Evolutionary conservation across 2,888 invertebrate genomes (phyloP), one percentile per base, ranked within the genome.

Genomic region (Drosophila robusta): DNA sequence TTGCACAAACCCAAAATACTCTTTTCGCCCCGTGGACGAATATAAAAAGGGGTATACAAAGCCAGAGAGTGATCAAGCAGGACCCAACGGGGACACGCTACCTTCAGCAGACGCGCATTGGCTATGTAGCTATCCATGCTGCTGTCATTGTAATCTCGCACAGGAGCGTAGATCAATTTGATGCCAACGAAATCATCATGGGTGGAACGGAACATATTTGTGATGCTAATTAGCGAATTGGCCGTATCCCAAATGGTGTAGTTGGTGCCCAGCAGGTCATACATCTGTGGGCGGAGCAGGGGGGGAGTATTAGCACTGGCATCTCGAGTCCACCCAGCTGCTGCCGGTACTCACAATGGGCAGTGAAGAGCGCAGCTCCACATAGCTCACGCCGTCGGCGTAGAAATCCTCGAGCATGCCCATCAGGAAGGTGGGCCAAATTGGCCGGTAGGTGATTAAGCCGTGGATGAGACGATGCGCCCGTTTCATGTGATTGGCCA

Each of bases 151-250:
- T 93, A 92, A 1, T 90, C 90, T 58, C 95, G 93, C 0, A 90
- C 73, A 0, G 95, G 95, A 0, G 95, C 95, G 76, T 94, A 96
- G 70, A 96, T 96, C 1, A 95, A 77, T 86, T 94, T 95, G 0
- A 93, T 93, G 0, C 95, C 96, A 36, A 94, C 84, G 67, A 95
- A 96, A 70, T 94, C 94, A 0, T 94, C 94, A 88, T 95, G 91
- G 18, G 93, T 9, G 83, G 87, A 18, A 92, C 89, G 79, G 95
- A 96, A 75, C 92, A 92, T 1, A 93, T 92, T 7, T 93, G 92
- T 0, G 92, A 91, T 70, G 93, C 92, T 69, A 93, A 93, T 62
- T 94, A 95, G 4, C 94, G 74, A 90, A 65, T 91, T 91, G 0
- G 94, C 93, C 1, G 94, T 93, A 41, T 95, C 93, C 1, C 93